These are phyloP conservation scores for Trichechus manatus DNA, from an alignment of 2,113 vertebrate genomes.

Conservation along the genomic window DNA sequence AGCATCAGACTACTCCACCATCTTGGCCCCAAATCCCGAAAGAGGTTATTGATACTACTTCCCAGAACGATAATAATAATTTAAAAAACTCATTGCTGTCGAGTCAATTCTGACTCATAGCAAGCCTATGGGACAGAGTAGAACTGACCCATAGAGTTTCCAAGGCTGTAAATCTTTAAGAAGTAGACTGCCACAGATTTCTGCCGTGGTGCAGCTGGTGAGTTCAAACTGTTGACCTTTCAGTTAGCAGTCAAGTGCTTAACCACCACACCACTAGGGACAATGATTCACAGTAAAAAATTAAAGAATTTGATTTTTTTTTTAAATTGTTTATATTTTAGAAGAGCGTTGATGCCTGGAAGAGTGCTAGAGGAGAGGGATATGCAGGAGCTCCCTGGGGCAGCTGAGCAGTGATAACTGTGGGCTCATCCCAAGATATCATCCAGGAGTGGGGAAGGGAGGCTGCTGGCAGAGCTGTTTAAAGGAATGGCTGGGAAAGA, in stretches of 20 bases:
- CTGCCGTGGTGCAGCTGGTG: background rate
- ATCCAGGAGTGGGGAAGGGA: background rate
- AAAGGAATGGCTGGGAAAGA: background rate
- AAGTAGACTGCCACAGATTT: background rate
- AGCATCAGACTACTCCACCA: too few species aligned
- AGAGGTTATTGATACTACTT: background rate
- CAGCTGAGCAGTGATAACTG: background rate
- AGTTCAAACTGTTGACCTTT: background rate
- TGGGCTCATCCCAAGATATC: too few species aligned
- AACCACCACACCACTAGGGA: background rate
- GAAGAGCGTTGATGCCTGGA: background rate
- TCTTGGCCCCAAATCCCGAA: background rate
- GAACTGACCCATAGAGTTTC: background rate
- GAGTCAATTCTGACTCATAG: background rate
- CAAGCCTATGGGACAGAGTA: background rate
- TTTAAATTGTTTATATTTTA: background rate
- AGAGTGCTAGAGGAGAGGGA: background rate
- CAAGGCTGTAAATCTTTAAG: background rate
- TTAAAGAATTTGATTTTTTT: constrained; percentile 41
- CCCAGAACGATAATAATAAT: background rate
- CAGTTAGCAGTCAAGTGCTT: background rate
- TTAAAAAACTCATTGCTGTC: background rate
- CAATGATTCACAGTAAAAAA: constrained; percentile 14
- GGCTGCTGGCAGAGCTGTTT: background rate
- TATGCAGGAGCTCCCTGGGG: background rate